phyloP scores from a whole-genome alignment of 2,888 invertebrate species.

The Tholera decimalis region DNA sequence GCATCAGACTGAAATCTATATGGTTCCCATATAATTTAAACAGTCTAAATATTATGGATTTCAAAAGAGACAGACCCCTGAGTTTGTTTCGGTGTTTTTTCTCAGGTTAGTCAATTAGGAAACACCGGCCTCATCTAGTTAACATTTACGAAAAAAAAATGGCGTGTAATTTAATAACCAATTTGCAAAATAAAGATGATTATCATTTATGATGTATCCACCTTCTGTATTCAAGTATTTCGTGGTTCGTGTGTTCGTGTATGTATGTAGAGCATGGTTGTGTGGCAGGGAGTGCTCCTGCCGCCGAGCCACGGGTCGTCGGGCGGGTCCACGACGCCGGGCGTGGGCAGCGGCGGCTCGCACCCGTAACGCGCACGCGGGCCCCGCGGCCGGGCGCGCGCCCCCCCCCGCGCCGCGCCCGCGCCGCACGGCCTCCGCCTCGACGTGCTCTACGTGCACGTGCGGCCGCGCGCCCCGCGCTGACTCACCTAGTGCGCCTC shows the following conservation, averaged over 20 bases:
- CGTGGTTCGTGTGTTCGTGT: slow-evolving; percentile 25
- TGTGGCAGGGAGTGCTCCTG: slow-evolving; percentile 77
- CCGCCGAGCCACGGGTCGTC: slow-evolving; percentile 75
- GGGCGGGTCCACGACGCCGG: slow-evolving; percentile 78
- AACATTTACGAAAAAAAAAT: too few relatives aligned
- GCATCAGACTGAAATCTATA: too few relatives aligned
- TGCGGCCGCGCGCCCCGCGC: slow-evolving; percentile 19
- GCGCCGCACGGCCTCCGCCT: slow-evolving; percentile 35
- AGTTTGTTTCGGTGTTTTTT: too few relatives aligned
- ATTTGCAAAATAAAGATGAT: too few relatives aligned
- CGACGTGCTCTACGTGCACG: slow-evolving; percentile 44
- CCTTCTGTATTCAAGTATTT: slow-evolving; percentile 9
- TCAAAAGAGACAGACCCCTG: too few relatives aligned
- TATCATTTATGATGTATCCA: too few relatives aligned
- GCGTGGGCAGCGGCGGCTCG: slow-evolving; percentile 68
- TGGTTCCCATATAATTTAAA: too few relatives aligned
- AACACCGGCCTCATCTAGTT: too few relatives aligned
- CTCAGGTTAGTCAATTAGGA: too few relatives aligned
- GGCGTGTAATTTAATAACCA: too few relatives aligned
- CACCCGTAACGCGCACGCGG: slow-evolving; percentile 75
- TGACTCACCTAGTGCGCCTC: slow-evolving; percentile 32
- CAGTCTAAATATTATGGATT: too few relatives aligned
- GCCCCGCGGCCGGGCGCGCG: slow-evolving; percentile 38
- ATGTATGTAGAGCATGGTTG: background rate
- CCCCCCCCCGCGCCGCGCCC: slow-evolving; percentile 44